These are phyloP conservation scores for Ciconia maguari DNA, from an alignment of 2,113 vertebrate genomes.

Conservation along the genomic window DNA sequence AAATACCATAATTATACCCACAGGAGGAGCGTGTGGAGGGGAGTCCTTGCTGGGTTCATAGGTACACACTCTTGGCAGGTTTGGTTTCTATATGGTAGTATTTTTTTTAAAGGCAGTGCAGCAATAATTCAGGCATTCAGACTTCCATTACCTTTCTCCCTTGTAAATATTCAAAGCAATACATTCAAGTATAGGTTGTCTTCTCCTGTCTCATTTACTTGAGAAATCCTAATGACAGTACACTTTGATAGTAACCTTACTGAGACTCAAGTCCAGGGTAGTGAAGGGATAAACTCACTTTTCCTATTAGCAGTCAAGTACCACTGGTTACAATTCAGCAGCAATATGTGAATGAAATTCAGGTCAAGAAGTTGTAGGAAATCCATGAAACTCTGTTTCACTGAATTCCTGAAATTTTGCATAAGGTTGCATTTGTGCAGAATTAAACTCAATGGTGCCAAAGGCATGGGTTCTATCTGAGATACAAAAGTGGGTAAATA, in stretches of 20 bases:
- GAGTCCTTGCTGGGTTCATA: slow-evolving; percentile 6
- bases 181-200: not conserved
- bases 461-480: not conserved
- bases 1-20: slow-evolving; percentile 41
- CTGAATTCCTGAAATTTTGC: not conserved
- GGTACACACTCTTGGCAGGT: not conserved
- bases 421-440: not conserved
- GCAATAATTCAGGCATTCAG: not conserved
- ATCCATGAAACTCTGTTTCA: not conserved
- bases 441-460: not conserved
- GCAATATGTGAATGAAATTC: not conserved
- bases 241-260: not conserved
- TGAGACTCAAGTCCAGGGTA: not conserved
- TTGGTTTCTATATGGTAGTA: not conserved
- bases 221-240: not conserved
- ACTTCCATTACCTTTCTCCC: not conserved
- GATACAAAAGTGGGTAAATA: not conserved
- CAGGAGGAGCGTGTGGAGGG: not conserved
- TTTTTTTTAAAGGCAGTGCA: not conserved
- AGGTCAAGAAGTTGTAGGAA: not conserved
- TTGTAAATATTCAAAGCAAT: not conserved
- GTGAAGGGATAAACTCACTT: not conserved
- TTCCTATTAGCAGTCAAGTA: not conserved
- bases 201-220: not conserved
- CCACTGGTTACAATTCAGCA: not conserved